phyloP scores from a whole-genome alignment of 1,140 invertebrate species.

The Macrobrachium nipponense region DNA sequence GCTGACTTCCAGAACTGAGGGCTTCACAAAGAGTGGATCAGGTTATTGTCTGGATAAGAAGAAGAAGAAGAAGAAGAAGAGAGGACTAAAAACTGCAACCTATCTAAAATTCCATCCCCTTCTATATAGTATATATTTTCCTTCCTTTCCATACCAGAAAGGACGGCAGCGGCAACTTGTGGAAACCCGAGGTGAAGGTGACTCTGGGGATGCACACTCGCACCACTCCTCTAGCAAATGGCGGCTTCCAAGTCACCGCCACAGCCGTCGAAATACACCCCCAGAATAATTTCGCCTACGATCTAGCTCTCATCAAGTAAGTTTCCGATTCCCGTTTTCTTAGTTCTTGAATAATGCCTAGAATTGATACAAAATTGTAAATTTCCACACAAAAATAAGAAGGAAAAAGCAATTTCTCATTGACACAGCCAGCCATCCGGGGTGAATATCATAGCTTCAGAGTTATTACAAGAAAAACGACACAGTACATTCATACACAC shows the following conservation, averaged over 20 bases:
- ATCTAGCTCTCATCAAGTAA: constrained; percentile 5
- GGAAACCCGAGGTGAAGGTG: neutral
- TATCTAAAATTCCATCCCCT: neutral
- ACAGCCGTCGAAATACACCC: neutral
- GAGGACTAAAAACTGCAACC: no score
- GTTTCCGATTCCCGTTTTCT: neutral
- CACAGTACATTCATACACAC: neutral
- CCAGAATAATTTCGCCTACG: neutral
- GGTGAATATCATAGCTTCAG: no score
- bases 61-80: no score
- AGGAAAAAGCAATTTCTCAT: neutral
- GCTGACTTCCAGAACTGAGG: no score
- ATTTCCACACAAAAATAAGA: neutral
- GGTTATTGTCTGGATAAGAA: no score
- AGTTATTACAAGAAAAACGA: no score
- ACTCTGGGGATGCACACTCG: constrained; percentile 3
- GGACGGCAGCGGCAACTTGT: neutral
- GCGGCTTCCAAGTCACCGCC: neutral
- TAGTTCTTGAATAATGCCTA: no score
- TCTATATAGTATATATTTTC: neutral
- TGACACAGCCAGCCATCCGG: no score
- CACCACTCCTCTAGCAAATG: neutral
- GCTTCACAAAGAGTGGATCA: no score
- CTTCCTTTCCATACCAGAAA: neutral
- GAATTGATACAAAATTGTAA: neutral